A percentile compares a stretch with the other conserved stretches of the same genome.
Evolutionary conservation across 2,888 invertebrate species (phyloP).

Genomic region (Sphaerophoria taeniata): DNA sequence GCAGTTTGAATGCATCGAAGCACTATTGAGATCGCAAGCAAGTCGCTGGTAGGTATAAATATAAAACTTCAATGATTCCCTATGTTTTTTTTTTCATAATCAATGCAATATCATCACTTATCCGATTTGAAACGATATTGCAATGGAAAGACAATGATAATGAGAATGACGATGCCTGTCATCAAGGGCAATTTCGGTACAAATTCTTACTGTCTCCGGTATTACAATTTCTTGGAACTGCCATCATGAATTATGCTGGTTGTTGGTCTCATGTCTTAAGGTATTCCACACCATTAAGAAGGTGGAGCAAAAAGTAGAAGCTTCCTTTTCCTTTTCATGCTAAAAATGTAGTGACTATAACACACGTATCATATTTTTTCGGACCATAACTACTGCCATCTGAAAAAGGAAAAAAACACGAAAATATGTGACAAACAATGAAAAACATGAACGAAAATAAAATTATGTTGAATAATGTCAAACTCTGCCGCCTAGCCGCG

Average conservation of each 20-base stretch:
- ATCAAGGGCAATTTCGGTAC: conserved; percentile 3
- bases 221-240: conserved; percentile 38
- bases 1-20: background rate
- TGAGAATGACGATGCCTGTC: conserved; percentile 1
- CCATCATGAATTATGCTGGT: conserved; percentile 30
- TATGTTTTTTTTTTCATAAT: too few relatives aligned
- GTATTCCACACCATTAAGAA: conserved; percentile 24
- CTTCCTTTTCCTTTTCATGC: conserved; percentile 44
- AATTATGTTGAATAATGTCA: conserved; percentile 59
- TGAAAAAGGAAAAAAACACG: conserved; percentile 3
- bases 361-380: conserved; percentile 68
- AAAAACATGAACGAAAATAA: conserved; percentile 45
- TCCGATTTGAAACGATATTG: too few relatives aligned
- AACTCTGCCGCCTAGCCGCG: conserved; percentile 31
- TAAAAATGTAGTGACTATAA: conserved; percentile 44
- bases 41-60: too few relatives aligned
- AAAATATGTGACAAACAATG: conserved; percentile 35
- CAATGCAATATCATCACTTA: too few relatives aligned
- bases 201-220: background rate
- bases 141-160: background rate
- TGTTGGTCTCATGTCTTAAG: background rate
- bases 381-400: conserved; percentile 56
- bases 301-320: conserved; percentile 47
- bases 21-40: background rate
- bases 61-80: too few relatives aligned